phyloP scores from a whole-genome alignment of 1,140 invertebrate species.

The Spodoptera frugiperda region DNA sequence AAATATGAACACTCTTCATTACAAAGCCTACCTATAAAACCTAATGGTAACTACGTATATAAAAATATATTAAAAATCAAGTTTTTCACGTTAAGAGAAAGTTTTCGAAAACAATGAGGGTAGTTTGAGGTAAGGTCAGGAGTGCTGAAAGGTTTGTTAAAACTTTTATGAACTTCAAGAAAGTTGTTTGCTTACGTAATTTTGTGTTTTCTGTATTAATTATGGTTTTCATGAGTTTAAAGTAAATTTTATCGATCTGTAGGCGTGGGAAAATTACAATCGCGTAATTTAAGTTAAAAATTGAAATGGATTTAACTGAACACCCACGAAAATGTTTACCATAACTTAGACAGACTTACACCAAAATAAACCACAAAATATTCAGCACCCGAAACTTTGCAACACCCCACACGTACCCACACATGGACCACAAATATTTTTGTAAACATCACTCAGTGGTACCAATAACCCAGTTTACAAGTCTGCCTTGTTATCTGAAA shows the following conservation, averaged over 20 bases:
- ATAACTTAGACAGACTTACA: background rate
- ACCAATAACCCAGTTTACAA: slow-evolving; percentile 51
- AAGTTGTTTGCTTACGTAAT: background rate
- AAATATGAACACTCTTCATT: slow-evolving; percentile 50
- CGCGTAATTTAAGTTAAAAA: background rate
- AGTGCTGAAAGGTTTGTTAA: slow-evolving; percentile 9
- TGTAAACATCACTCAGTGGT: slow-evolving; percentile 35
- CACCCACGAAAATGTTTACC: background rate
- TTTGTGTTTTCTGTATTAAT: background rate
- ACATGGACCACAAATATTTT: slow-evolving; percentile 25
- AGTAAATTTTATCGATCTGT: background rate
- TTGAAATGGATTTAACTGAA: background rate
- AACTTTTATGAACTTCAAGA: slow-evolving; percentile 2
- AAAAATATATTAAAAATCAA: slow-evolving; percentile 38
- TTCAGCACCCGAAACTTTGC: background rate
- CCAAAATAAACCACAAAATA: background rate
- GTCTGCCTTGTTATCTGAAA: slow-evolving; percentile 46
- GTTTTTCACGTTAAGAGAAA: background rate
- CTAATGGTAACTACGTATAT: slow-evolving; percentile 32
- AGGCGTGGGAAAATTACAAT: background rate
- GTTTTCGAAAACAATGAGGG: slow-evolving; percentile 26
- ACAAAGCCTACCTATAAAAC: slow-evolving; percentile 42
- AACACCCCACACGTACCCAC: background rate
- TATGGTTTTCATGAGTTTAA: slow-evolving; percentile 1
- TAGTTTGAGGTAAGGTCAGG: slow-evolving; percentile 3